Conservation (phyloP, 2,113 vertebrate species). For the Nycticryphes semicollaris region DNA sequence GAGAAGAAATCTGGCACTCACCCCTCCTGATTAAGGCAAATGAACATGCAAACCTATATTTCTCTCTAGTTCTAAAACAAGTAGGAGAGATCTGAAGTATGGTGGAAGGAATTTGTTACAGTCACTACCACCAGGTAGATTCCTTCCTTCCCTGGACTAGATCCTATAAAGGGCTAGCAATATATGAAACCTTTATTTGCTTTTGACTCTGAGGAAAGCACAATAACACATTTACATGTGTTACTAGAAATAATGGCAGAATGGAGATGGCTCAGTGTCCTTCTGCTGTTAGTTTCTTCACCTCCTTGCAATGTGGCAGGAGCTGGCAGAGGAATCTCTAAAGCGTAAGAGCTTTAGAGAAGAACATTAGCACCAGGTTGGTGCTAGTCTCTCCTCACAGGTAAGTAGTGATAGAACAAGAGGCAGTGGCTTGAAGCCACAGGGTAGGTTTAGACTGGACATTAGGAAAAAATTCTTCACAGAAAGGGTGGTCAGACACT, state of each 20-base stretch:
- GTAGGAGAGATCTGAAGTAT: background rate
- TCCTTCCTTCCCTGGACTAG: background rate
- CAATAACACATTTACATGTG: background rate
- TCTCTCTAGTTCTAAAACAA: background rate
- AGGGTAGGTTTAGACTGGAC: no score
- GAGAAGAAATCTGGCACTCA: background rate
- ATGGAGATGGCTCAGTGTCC: background rate
- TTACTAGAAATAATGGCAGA: background rate
- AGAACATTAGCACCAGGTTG: background rate
- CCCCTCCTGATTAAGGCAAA: background rate
- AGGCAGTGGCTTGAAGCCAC: no score
- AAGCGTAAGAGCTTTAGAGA: background rate
- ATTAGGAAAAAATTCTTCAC: no score
- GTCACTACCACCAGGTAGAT: background rate
- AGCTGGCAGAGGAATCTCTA: background rate
- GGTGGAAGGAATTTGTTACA: background rate
- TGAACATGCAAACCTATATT: background rate
- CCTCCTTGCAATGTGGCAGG: background rate
- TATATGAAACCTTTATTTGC: background rate
- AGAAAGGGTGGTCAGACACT: no score
- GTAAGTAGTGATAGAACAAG: no score
- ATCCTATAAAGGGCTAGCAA: background rate
- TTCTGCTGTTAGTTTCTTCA: background rate
- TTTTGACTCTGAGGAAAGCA: background rate
- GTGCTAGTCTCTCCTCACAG: no score